Evolutionary conservation across 1,140 invertebrate genomes (phyloP), one percentile per base, ranked within the genome.

Genomic region (Adelges cooleyi): DNA sequence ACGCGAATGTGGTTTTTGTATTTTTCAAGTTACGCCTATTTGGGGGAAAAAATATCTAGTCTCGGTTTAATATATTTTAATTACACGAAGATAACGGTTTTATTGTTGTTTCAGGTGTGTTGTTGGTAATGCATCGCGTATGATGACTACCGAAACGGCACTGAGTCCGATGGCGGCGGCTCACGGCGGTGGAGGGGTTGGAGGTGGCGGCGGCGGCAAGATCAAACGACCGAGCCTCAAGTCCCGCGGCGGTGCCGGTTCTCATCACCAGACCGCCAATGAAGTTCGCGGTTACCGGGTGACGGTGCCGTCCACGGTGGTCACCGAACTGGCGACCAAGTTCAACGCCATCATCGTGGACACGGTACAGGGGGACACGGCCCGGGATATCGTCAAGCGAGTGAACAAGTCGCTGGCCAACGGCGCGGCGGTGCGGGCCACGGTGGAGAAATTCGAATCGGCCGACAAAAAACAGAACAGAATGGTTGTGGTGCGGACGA

Each of bases 161-260:
- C 5, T 13, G 13, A 15, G 18, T 25, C 17, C 49, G 3, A 25
- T 22, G 22, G 15, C 48, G 50, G 50, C 25, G 11, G 50, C 22
- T 10, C 3, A 6, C 10, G 17, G 3, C 3, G 11, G 6, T 9
- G 10, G 44, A 8, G 1, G 13, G 20, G 18, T 29, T 65, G 86
- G 86, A 50, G 90, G 89, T 71, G 80, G 79, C 38, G 86, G 78
- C 76, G 95, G 95, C 80, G 82, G 79, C 88, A 92, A 71, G 1
- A 75, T 77, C 66, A 54, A 56, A 44, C 66, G 66, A 23, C 13
- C 51, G 23, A 68, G 67, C 46, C 66, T 68, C 42, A 68, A 67
- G 15, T 67, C 67, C 5, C 44, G 67, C 0, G 23, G 50, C 17
- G 11, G 29, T 13, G 2, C 46, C 1, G 18, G 38, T 2, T 4